Base-by-base conservation (phyloP, 2,113 vertebrate genomes). In the rabbit (Oryctolagus cuniculus) region DNA sequence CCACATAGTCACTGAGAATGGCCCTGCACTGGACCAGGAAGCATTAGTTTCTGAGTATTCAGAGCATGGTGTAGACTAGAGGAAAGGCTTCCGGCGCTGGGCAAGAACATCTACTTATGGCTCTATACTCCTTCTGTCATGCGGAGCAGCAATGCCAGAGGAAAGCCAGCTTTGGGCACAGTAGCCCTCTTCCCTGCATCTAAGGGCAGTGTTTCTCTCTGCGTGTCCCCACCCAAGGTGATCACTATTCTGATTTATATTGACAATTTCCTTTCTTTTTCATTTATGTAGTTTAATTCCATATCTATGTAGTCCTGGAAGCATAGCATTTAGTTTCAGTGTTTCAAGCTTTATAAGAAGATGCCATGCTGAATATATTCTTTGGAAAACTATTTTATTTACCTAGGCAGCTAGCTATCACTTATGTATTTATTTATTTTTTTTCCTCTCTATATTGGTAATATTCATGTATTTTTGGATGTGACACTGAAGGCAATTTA, bases 21-120 rank as follows among this genome's bases (percentile, higher is more conserved):
- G 10, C 29, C 12, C 19, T 55, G 5, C 2, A 38, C n/a, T 53
- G 44, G 58, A 29, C 58, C 29, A 11, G 25, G 90, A 36, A 24
- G 8, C 34, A 38, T 17, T 19, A 5, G 10, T 22, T 84, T 36
- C 31, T 31, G 6, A 51, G 38, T 31, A 27, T 74, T 66, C 70
- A 85, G n/a, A 74, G 16, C 25, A 67, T 31, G 8, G 29, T 78
- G 72, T 34, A 27, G 72, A 69, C 55, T 58, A 58, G 55, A 58
- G 36, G 2, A 2, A 6, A 3, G 9, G 2, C 16, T 25, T 3
- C 19, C 31, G 21, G 21, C 61, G n/a, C n/a, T 55, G 21, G 17
- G 34, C 13, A 34, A 69, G 49, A 85, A 58, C 27, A 69, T 67
- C 27, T 25, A 13, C 3, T n/a, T 6, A 7, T 0, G 34, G 58